Conservation (phyloP, 2,888 invertebrate species). For the Agrotis segetum region DNA sequence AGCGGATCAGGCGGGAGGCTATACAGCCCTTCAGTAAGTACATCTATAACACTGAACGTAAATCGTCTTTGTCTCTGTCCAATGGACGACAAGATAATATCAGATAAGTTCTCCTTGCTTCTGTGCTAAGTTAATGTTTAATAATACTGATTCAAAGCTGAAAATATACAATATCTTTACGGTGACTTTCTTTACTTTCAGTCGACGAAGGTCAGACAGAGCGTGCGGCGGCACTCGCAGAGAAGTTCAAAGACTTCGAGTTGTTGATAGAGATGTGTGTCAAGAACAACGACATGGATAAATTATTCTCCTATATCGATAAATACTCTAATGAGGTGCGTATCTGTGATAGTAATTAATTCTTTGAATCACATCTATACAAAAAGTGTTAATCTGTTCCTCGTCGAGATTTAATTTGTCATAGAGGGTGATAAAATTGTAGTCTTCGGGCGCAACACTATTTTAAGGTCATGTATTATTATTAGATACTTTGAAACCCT, state of each 20-base stretch:
- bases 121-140: too few species aligned
- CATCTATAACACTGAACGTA: background rate
- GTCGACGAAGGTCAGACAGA: slow-evolving; percentile 95
- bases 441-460: too few species aligned
- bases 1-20: slow-evolving; percentile 92
- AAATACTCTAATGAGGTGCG: slow-evolving; percentile 82
- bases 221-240: slow-evolving; percentile 95
- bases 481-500: too few species aligned
- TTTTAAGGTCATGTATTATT: too few species aligned
- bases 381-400: too few species aligned
- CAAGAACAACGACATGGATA: slow-evolving; percentile 92
- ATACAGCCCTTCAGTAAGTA: slow-evolving; percentile 93
- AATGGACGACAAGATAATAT: too few species aligned
- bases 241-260: slow-evolving; percentile 97
- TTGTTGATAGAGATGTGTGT: slow-evolving; percentile 96
- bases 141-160: too few species aligned
- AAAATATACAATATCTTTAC: background rate
- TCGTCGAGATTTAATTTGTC: too few species aligned
- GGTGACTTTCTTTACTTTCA: slow-evolving; percentile 70
- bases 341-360: background rate
- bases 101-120: too few species aligned
- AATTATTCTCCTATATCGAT: slow-evolving; percentile 80
- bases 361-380: too few species aligned
- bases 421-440: too few species aligned
- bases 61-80: too few species aligned